Evolutionary conservation across 2,797 vertebrate species (phyloP), one percentile per base, ranked within the genome.

Genomic region (Eospalax fontanierii): DNA sequence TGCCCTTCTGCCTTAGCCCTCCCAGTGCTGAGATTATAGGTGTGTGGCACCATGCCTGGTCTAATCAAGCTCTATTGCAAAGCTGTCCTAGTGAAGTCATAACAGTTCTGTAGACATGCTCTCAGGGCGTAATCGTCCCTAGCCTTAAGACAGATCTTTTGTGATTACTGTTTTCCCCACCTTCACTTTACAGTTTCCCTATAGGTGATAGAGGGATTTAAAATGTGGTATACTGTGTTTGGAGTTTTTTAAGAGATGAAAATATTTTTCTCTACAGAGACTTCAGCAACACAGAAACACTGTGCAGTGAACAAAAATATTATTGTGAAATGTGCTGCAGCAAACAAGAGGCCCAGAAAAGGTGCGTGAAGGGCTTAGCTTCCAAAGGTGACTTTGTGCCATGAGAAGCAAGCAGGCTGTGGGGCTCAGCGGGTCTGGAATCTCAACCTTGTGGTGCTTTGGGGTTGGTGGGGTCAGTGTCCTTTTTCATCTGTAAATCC

Each of bases 281-380:
- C 98, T 99, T 99, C 99, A 99, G 99, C 96, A 99, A 99, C 99
- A 99, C 99, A 94, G 99, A 99, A 99, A 99, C 99, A 0, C 97
- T 99, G 98, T 99, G 99, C 96, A 99, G 99, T 94, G 99, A 99
- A 98, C 99, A 99, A 98, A 99, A 99, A 97, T 99, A 99, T 98
- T 99, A 99, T 98, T 99, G 99, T 98, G 99, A 99, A 98, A 99
- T 98, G 2, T 99, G 99, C 98, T 99, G 99, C 99, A 99, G 99
- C 98, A 99, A 99, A 97, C 99, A 99, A 97, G 99, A 99, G 97
- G 99, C 99, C 71, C 99, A 99, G 98, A 99, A 99, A 98, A 99
- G 99, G 99, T 99, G 88, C 94, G 99, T 85, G 0, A 92, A 90
- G 68, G 38, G 10, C 7, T n/a, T 3, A 6, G 30, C 65, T n/a